phyloP scores from a whole-genome alignment of 37 sponge, comb jelly and placozoan genomes.

The Eunapius fragilis region DNA sequence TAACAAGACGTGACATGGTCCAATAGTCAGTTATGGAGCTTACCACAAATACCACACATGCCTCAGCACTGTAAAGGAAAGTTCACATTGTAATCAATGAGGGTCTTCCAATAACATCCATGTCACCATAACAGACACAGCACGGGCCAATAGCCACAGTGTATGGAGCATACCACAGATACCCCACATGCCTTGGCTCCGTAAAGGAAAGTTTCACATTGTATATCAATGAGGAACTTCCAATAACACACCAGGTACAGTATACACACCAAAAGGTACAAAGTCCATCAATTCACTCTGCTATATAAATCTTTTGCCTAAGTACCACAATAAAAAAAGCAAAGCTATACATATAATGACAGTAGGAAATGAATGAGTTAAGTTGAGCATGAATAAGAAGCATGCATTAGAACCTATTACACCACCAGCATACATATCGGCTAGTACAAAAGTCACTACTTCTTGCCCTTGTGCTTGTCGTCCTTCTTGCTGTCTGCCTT shows the following conservation, averaged over 20 bases:
- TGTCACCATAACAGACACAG: neutral
- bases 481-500: slow-evolving; percentile 4
- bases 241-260: neutral
- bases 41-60: too few species aligned
- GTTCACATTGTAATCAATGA: too few species aligned
- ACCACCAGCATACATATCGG: neutral
- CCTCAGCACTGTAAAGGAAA: too few species aligned
- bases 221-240: neutral
- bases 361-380: neutral
- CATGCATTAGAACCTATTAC: slow-evolving; percentile 1
- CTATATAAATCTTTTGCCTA: neutral
- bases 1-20: too few species aligned
- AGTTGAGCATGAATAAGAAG: neutral
- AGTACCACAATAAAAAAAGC: neutral
- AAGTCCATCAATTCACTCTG: neutral
- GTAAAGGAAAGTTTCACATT: neutral
- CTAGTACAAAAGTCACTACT: neutral
- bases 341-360: neutral
- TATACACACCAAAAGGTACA: neutral
- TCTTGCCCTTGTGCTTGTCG: slow-evolving; percentile 54
- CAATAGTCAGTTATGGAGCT: too few species aligned
- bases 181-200: neutral
- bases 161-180: neutral
- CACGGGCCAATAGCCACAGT: neutral
- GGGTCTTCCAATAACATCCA: too few species aligned